Percentiles rank a stretch among this genome's conserved stretches.
Conservation (phyloP, 2,797 vertebrate species). For the Anabacerthia variegaticeps region DNA sequence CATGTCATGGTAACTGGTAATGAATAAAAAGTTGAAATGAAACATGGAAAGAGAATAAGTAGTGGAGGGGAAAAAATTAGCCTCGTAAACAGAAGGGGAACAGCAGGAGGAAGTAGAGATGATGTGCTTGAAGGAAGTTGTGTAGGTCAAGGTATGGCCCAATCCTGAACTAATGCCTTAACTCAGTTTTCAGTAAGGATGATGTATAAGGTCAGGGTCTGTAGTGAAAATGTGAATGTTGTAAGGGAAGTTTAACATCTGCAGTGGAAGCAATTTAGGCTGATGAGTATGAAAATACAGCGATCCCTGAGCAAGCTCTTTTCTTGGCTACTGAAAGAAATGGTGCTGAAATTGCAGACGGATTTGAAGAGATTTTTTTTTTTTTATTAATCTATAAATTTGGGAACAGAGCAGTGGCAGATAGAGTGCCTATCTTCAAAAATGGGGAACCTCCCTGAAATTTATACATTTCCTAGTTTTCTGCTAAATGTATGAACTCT, state of each 20-base stretch:
- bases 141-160: not conserved
- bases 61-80: not conserved
- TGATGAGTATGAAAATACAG: not conserved
- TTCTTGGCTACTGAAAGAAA: not conserved
- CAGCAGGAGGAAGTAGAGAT: not conserved
- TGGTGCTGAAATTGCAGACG: not conserved
- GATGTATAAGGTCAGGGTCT: not conserved
- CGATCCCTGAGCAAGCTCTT: not conserved
- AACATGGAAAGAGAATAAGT: not conserved
- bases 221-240: not conserved
- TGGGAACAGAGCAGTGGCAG: not conserved
- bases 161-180: not conserved
- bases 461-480: not conserved
- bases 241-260: not conserved
- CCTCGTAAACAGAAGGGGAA: not conserved
- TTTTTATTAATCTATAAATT: not conserved
- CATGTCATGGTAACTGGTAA: fast-evolving
- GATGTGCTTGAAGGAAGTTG: not conserved
- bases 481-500: not conserved
- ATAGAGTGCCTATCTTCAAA: not conserved
- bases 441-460: not conserved
- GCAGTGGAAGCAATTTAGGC: not conserved
- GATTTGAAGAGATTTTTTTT: not conserved
- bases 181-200: not conserved
- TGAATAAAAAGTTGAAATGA: not conserved